phyloP scores from a whole-genome alignment of 2,797 vertebrate species.

The Girardinus metallicus region DNA sequence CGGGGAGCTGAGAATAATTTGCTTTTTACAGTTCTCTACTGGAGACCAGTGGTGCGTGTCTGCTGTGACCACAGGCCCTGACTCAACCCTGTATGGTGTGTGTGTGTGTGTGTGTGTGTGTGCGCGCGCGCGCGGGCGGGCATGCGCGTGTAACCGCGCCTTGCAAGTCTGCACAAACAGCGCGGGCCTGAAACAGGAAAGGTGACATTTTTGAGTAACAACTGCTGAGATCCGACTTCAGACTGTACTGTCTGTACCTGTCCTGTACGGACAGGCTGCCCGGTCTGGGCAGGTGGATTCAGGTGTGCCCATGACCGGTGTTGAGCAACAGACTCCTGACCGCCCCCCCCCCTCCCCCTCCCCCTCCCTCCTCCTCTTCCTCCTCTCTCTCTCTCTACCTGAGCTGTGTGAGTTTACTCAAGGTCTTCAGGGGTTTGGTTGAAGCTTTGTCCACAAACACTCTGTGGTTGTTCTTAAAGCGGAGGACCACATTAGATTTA shows the following conservation, averaged over 20 bases:
- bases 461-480: constrained; percentile 9
- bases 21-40: constrained; percentile 59
- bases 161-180: constrained; percentile 85
- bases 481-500: constrained; percentile 21
- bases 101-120: constrained; percentile 14
- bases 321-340: constrained; percentile 68
- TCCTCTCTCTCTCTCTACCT: constrained; percentile 9
- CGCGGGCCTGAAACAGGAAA: constrained; percentile 85
- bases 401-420: constrained; percentile 24
- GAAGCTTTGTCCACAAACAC: constrained; percentile 15
- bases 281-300: constrained; percentile 76
- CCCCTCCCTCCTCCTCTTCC: neutral
- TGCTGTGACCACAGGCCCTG: constrained; percentile 81
- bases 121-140: constrained; percentile 14
- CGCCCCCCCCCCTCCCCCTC: neutral
- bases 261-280: constrained; percentile 65
- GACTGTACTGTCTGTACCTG: constrained; percentile 85
- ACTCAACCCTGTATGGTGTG: constrained; percentile 44
- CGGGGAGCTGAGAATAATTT: constrained; percentile 43
- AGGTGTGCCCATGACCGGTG: constrained; percentile 68
- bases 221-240: constrained; percentile 80
- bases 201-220: constrained; percentile 87
- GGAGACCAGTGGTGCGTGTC: constrained; percentile 70
- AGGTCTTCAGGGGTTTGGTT: constrained; percentile 18
- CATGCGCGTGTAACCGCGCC: constrained; percentile 74